Evolutionary conservation across 1,140 invertebrate genomes (phyloP).

Genomic region (Lamellibrachia luymesi): DNA sequence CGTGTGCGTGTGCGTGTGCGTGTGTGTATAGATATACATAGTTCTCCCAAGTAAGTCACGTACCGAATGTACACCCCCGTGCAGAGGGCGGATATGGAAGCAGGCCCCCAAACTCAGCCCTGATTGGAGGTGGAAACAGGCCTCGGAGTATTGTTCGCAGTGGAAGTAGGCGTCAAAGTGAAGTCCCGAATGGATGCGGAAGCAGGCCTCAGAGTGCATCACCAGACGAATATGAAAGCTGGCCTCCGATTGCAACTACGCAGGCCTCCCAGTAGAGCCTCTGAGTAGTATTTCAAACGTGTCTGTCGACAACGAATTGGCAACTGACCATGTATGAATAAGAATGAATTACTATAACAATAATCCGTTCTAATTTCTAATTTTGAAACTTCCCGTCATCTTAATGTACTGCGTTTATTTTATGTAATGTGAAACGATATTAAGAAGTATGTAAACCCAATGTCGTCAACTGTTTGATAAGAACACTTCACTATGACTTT

Average conservation of each 20-base stretch:
- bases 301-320: not conserved
- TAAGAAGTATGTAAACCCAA: not conserved
- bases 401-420: not conserved
- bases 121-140: no score
- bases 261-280: no score
- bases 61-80: not conserved
- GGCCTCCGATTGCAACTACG: not conserved
- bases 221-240: not conserved
- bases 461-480: not conserved
- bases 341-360: not conserved
- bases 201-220: not conserved
- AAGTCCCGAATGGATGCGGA: not conserved
- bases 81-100: not conserved
- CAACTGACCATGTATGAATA: not conserved
- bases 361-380: not conserved
- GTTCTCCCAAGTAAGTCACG: no score
- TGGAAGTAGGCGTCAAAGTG: not conserved
- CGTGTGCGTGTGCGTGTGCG: no score
- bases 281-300: not conserved
- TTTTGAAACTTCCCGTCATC: not conserved
- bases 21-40: no score
- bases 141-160: not conserved
- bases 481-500: not conserved
- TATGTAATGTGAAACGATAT: not conserved
- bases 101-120: no score